Evolutionary conservation across 2,797 vertebrate species (phyloP).

Genomic region (Syngnathus rostellatus): DNA sequence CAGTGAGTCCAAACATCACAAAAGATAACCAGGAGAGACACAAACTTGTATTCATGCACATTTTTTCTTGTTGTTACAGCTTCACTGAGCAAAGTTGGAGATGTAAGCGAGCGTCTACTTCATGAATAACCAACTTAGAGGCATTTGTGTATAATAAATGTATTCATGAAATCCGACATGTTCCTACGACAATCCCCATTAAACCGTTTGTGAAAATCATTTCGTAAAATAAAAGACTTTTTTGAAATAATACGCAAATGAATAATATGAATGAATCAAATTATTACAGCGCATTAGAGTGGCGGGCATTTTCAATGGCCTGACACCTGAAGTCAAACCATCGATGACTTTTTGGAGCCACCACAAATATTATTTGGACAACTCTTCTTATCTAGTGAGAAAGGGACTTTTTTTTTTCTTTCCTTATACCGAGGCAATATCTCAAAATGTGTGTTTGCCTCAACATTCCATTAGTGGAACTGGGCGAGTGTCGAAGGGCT

Average conservation of each 20-base stretch:
- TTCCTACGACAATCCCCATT: slow-evolving; percentile 6
- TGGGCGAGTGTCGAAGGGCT: neutral
- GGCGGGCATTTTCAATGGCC: neutral
- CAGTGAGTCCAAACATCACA: neutral
- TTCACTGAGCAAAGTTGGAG: slow-evolving; percentile 18
- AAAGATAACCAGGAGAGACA: neutral
- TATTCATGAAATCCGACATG: slow-evolving; percentile 17
- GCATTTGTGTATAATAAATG: slow-evolving; percentile 31
- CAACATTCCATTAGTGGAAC: neutral
- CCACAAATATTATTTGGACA: neutral
- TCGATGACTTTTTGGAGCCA: neutral
- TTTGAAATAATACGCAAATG: slow-evolving; percentile 13
- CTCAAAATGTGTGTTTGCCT: neutral
- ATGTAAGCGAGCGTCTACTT: slow-evolving; percentile 15
- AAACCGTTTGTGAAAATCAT: slow-evolving; percentile 12
- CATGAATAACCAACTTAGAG: slow-evolving; percentile 27
- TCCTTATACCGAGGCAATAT: slow-evolving; percentile 8
- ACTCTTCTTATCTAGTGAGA: neutral
- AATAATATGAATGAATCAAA: slow-evolving; percentile 11
- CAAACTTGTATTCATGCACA: slow-evolving; percentile 2
- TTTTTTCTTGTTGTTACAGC: slow-evolving; percentile 1
- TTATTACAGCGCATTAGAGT: slow-evolving; percentile 17
- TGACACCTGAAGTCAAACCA: neutral
- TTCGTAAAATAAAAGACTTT: slow-evolving; percentile 26
- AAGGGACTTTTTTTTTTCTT: neutral